Conservation (phyloP, 2,888 invertebrate genomes). For the Agrochola lychnidis region DNA sequence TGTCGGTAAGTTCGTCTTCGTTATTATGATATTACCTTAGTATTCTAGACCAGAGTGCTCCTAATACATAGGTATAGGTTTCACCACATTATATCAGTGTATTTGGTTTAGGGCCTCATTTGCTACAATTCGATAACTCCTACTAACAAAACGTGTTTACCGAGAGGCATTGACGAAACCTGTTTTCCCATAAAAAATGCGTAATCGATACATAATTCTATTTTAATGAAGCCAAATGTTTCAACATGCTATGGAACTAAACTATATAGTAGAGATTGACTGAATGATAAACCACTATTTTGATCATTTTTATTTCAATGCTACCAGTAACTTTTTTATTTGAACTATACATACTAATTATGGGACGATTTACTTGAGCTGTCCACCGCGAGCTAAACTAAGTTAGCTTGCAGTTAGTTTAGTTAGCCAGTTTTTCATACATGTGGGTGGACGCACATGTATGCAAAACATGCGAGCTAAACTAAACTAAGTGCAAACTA, state of each 20-base stretch:
- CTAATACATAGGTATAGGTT: not conserved
- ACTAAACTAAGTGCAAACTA: no score
- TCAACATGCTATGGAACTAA: slow-evolving; percentile 1
- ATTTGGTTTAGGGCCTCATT: slow-evolving; percentile 2
- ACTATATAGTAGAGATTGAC: not conserved
- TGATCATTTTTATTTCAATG: slow-evolving; percentile 1
- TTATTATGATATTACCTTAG: not conserved
- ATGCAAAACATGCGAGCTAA: no score
- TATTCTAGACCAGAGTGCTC: not conserved
- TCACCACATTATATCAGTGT: not conserved
- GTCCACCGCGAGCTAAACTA: no score
- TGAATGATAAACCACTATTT: slow-evolving; percentile 13
- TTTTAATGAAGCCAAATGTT: slow-evolving; percentile 41
- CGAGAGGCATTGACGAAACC: slow-evolving; percentile 49
- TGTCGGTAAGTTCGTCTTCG: slow-evolving; percentile 77
- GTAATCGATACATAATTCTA: slow-evolving; percentile 43
- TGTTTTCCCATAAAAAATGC: slow-evolving; percentile 55
- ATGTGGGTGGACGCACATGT: no score
- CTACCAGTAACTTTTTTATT: not conserved
- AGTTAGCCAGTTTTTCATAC: no score
- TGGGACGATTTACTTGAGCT: not conserved
- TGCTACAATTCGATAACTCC: slow-evolving; percentile 2
- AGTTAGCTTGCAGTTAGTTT: no score
- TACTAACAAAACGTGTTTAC: slow-evolving; percentile 34
- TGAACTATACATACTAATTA: not conserved